phyloP scores from a whole-genome alignment of 2,797 vertebrate genomes.

The Echeneis naucrates region DNA sequence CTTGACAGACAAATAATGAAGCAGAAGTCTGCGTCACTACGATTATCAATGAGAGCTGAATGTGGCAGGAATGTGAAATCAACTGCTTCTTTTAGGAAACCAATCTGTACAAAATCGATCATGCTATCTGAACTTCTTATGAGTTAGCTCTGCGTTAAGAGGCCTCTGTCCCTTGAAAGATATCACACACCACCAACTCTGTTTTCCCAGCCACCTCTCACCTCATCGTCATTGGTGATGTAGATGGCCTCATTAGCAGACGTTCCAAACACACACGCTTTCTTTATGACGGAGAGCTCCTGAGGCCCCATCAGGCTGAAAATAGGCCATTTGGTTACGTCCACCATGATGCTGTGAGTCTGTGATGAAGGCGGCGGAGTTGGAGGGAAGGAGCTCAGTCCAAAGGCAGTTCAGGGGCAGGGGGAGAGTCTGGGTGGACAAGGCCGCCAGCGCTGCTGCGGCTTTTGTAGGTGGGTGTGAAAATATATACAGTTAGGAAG shows the following conservation, averaged over 20 bases:
- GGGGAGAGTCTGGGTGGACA: neutral
- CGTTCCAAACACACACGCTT: conserved; percentile 93
- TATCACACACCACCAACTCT: neutral
- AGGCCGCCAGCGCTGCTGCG: conserved; percentile 28
- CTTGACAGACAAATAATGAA: neutral
- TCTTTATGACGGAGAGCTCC: conserved; percentile 88
- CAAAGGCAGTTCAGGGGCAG: conserved; percentile 16
- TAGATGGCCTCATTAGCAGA: conserved; percentile 95
- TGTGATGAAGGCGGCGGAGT: neutral
- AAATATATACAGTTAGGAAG: conserved; percentile 5
- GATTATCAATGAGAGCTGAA: neutral
- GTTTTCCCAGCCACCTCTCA: conserved; percentile 71
- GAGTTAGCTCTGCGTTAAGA: too few species aligned
- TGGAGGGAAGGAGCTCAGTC: conserved; percentile 18
- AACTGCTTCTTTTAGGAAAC: neutral
- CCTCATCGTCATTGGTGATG: conserved; percentile 91
- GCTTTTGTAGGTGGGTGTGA: neutral
- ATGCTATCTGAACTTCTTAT: neutral
- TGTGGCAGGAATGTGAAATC: neutral
- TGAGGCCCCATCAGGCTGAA: conserved; percentile 92
- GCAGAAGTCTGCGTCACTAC: neutral
- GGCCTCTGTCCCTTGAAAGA: neutral
- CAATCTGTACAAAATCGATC: neutral
- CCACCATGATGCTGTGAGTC: conserved; percentile 88
- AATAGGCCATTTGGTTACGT: conserved; percentile 95